Base-by-base conservation (phyloP, 2,113 vertebrate species). In the Bubo bubo region DNA sequence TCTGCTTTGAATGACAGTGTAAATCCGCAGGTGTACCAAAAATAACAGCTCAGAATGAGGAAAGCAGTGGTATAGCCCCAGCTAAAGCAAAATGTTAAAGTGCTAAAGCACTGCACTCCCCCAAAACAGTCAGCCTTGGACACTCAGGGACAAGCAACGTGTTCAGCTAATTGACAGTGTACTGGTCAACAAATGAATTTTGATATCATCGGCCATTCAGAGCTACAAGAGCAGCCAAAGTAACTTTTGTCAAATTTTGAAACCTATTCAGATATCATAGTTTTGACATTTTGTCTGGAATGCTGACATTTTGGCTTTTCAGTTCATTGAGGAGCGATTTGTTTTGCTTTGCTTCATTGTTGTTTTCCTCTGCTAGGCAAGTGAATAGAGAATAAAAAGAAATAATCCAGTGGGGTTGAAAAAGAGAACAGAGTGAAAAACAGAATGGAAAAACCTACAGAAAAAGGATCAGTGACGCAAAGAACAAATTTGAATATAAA, bases 241-340 rank as follows among this genome's bases (percentile, higher is more conserved):
- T 35, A 81, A 66, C 8, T 68, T 88, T n/a, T 58, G 4, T 22
- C 35, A 73, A 32, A 58, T 86, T 93, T 76, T 87, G 28, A 90
- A 93, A 74, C 43, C 8, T 27, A 64, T 27, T 82, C 67, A 79
- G 34, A 85, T 62, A 37, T 34, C 22, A 53, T 30, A 53, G 8
- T 34, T 81, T 71, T 93, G 82, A 76, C 35, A 52, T 96, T 90
- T 90, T 74, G 16, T 50, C 64, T 82, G 64, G 26, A 87, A 83
- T 59, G 14, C 1, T 67, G 50, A 39, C 24, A 5, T 67, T 90
- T 81, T 90, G 43, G 13, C 10, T 88, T 93, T 95, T 82, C 59
- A 73, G 21, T 58, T 20, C 67, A 14, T 27, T 50, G 59, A 71
- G 43, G 23, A 64, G 9, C 59, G 39, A 47, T 79, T 91, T 72